phyloP scores from a whole-genome alignment of 2,888 invertebrate genomes.

The Tetragnatha montana region DNA sequence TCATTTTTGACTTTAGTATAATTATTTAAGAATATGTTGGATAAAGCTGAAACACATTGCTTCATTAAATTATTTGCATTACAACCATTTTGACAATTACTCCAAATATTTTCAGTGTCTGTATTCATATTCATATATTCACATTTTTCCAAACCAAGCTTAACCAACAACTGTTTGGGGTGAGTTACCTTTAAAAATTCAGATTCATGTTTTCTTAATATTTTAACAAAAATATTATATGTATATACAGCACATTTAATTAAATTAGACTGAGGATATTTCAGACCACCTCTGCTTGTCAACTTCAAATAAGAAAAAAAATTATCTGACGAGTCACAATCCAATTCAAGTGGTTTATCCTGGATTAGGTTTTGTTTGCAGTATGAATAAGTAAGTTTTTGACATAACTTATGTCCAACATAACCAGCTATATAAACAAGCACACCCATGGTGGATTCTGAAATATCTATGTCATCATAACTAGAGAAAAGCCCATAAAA shows the following conservation, averaged over 20 bases:
- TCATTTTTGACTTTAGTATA: constrained; percentile 16
- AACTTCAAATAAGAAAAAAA: constrained; percentile 14
- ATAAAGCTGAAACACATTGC: constrained; percentile 18
- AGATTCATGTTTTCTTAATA: constrained; percentile 12
- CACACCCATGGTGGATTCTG: constrained; percentile 12
- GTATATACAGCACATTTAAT: neutral
- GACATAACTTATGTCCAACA: constrained; percentile 3
- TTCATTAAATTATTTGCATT: no score
- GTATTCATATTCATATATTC: neutral
- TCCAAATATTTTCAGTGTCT: no score
- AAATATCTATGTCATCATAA: constrained; percentile 6
- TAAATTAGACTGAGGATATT: neutral
- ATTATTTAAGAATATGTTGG: constrained; percentile 15
- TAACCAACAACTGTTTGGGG: constrained; percentile 11
- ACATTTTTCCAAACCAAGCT: constrained; percentile 3
- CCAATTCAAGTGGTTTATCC: neutral
- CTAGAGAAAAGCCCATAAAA: constrained; percentile 3
- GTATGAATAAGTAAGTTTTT: neutral
- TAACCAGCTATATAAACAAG: constrained; percentile 1
- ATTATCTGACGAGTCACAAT: neutral
- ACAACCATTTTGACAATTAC: neutral
- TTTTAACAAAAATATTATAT: constrained; percentile 3
- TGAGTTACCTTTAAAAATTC: constrained; percentile 3
- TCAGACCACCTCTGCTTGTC: neutral
- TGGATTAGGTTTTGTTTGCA: neutral